Conservation (phyloP, 2,113 vertebrate genomes). For the Nothobranchius kuhntae region DNA sequence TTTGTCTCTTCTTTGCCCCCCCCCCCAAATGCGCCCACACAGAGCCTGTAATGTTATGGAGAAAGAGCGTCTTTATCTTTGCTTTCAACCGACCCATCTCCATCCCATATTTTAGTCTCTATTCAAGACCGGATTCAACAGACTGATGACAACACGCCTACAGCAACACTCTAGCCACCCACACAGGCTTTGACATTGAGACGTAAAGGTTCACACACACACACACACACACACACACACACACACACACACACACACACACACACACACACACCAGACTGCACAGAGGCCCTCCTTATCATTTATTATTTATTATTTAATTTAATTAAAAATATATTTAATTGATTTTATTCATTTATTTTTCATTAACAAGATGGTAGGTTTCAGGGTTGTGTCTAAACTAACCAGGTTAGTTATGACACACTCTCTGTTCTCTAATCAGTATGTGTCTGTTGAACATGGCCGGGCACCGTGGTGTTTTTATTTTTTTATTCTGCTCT, state of each 20-base stretch:
- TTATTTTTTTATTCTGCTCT: slow-evolving; percentile 39
- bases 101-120: slow-evolving; percentile 58
- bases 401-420: slow-evolving; percentile 47
- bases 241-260: too few relatives aligned
- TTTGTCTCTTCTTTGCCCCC: slow-evolving; percentile 63
- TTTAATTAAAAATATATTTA: neutral
- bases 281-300: slow-evolving; percentile 10
- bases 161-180: slow-evolving; percentile 39
- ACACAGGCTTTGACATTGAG: slow-evolving; percentile 33
- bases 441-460: slow-evolving; percentile 29
- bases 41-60: slow-evolving; percentile 61
- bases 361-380: neutral
- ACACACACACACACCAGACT: neutral
- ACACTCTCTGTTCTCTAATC: slow-evolving; percentile 15
- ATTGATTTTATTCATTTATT: neutral
- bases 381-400: slow-evolving; percentile 13
- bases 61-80: slow-evolving; percentile 71
- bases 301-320: slow-evolving; percentile 32
- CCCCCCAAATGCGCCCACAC: slow-evolving; percentile 59
- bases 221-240: too few relatives aligned
- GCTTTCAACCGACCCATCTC: slow-evolving; percentile 57
- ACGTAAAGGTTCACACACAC: neutral
- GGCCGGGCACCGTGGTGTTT: slow-evolving; percentile 20
- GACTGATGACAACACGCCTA: slow-evolving; percentile 49
- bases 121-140: slow-evolving; percentile 53